Evolutionary conservation across 2,113 vertebrate species (phyloP).

Genomic region (Urocitellus parryii): DNA sequence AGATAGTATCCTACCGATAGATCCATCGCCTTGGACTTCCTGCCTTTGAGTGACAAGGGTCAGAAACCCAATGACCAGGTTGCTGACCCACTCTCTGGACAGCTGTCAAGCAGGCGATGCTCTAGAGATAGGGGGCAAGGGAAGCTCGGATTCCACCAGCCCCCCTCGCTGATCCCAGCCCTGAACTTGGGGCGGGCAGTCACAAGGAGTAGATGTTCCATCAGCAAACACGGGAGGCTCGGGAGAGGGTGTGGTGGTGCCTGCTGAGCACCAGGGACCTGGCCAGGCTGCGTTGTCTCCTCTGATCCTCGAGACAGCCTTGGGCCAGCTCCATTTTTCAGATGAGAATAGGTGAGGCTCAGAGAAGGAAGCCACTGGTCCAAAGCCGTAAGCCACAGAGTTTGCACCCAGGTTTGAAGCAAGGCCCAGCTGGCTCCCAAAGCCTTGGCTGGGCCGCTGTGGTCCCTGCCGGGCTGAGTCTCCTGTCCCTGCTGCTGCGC

Average conservation of each 20-base stretch:
- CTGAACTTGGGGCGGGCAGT: background rate
- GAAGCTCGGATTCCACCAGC: background rate
- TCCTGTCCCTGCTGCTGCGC: background rate
- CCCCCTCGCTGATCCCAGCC: background rate
- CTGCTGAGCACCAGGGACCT: rapidly evolving
- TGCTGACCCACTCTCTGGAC: background rate
- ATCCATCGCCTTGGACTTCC: background rate
- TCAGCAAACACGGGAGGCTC: background rate
- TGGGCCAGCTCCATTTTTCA: constrained; percentile 8
- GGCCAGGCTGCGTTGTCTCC: background rate
- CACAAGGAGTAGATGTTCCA: background rate
- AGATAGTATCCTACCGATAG: background rate
- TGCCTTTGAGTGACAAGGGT: constrained; percentile 51
- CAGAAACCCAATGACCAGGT: constrained; percentile 47
- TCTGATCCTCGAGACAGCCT: background rate
- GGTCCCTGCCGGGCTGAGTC: background rate
- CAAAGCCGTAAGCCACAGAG: background rate
- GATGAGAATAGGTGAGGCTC: background rate
- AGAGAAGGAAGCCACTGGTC: background rate
- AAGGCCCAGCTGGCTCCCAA: background rate
- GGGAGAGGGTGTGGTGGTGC: background rate
- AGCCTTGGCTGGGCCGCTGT: background rate
- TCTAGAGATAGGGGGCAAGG: background rate
- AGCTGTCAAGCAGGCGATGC: constrained; percentile 71
- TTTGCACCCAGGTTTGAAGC: constrained; percentile 2